Percentiles rank a stretch among this genome's conserved stretches.
Conservation (phyloP, 2,797 vertebrate species). For the Martes flavigula region DNA sequence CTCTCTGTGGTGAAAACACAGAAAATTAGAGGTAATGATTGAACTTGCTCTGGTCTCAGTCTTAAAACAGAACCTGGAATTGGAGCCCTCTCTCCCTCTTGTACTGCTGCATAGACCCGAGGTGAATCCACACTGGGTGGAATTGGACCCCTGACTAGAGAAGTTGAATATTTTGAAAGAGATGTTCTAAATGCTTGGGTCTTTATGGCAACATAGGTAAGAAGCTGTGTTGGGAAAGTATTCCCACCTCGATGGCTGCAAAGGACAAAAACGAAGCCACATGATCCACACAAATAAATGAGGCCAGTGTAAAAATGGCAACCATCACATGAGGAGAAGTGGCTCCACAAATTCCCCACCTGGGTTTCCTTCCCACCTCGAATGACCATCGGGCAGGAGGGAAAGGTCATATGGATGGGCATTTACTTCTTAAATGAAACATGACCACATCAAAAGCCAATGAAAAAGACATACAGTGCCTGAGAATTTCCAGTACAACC, state of each 20-base stretch:
- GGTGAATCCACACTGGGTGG: background rate
- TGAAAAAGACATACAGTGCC: background rate
- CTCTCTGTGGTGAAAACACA: background rate
- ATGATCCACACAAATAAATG: background rate
- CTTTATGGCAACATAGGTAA: background rate
- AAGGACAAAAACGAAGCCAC: background rate
- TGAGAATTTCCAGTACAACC: background rate
- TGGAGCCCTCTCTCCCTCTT: background rate
- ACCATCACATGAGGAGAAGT: background rate
- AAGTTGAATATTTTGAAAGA: background rate
- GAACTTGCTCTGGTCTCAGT: background rate
- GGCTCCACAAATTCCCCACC: too few relatives aligned
- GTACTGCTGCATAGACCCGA: background rate
- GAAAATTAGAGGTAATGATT: background rate
- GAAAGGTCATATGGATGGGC: background rate
- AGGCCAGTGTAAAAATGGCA: background rate
- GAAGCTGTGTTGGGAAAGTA: background rate
- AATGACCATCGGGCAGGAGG: background rate
- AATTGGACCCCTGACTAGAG: background rate
- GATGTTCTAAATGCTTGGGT: background rate
- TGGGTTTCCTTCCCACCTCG: background rate
- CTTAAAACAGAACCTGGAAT: background rate
- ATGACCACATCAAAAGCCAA: background rate
- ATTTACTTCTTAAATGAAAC: background rate
- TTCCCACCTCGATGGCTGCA: background rate